Evolutionary conservation across 2,113 vertebrate genomes (phyloP), one percentile per base, ranked within the genome.

Genomic region (Camelus dromedarius): DNA sequence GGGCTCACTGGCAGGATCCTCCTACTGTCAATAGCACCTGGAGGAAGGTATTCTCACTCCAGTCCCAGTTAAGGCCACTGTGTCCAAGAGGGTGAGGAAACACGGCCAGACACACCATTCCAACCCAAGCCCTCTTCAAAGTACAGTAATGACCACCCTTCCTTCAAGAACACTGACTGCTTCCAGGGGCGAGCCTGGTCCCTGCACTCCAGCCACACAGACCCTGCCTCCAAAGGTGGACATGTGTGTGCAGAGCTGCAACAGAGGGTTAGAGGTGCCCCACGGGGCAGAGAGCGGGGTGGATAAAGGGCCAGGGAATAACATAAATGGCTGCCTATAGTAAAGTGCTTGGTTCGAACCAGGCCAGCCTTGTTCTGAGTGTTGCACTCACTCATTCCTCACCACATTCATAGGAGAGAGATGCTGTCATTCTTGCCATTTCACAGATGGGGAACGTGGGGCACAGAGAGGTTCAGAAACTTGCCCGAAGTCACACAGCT

Each of bases 61-160:
- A 0, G 1, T 24, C 10, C 5, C 38, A 24, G 73, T 0, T 14
- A 13, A 32, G 19, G 11, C 60, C 5, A 2, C 50, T 14, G 52
- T 0, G 4, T 35, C 18, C 4, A 15, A 46, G 22, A 50, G 10
- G 6, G 18, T 0, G 3, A 48, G 26, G 32, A 22, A 5, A 2
- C 0, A 0, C 7, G 18, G 35, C 14, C 3, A 6, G 60, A n/a
- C 38, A 4, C 19, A 15, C n/a, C 26, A 6, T 5, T 58, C n/a
- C 38, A 16, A 22, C 35, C 9, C 6, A 32, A 67, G 50, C 60
- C 13, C 12, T n/a, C 35, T 64, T 48, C 10, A 14, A 38, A 70
- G 13, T 3, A 3, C 46, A 0, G n/a, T 3, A 24, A 32, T 2
- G 20, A 5, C 52, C 35, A 84, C 5, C n/a, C 54, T 56, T 22